Evolutionary conservation across 2,888 invertebrate species (phyloP), one percentile per base, ranked within the genome.

Genomic region (Corbicula japonica): DNA sequence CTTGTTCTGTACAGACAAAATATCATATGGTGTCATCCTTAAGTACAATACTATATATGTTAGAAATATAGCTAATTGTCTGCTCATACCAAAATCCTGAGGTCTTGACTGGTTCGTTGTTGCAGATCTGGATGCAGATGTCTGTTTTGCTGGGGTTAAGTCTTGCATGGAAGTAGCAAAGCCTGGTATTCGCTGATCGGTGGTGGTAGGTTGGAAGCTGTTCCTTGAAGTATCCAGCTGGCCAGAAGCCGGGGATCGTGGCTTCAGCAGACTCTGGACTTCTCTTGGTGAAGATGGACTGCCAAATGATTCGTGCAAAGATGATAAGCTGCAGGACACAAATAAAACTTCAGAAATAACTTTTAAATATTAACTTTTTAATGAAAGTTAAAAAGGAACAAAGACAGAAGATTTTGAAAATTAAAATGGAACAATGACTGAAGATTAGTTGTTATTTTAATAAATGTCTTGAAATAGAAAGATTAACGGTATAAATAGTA

Each of bases 251-350:
- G 62, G 44, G 15, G 71, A 72, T 23, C 44, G 50, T 6, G 71
- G 32, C 35, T 52, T 44, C 28, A 23, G 35, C 38, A 28, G 21
- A n/a, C 30, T 50, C 18, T 60, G 76, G 30, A 38, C 48, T 8
- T 60, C 74, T 30, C 79, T 50, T 4, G 79, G 79, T 30, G 83
- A 79, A n/a, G 76, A 61, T 26, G 82, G 82, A 41, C 74, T 74
- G 21, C 81, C 78, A 61, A 82, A 86, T 15, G 83, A 83, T 32
- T 86, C 82, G 61, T 86, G 83, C 18, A 84, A 58, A 6, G 76
- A 26, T n/a, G 83, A 77, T 15, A 75, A 61, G 60, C 86, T 86
- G 66, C 26, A 80, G 72, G 8, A n/a, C n/a, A n/a, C n/a, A n/a
- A 32, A 34, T 34, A 32, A 18, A 56, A 56, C 10, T 5, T n/a